Evolutionary conservation across 2,888 invertebrate species (phyloP), one percentile per base, ranked within the genome.

Genomic region (Steromphala cineraria): DNA sequence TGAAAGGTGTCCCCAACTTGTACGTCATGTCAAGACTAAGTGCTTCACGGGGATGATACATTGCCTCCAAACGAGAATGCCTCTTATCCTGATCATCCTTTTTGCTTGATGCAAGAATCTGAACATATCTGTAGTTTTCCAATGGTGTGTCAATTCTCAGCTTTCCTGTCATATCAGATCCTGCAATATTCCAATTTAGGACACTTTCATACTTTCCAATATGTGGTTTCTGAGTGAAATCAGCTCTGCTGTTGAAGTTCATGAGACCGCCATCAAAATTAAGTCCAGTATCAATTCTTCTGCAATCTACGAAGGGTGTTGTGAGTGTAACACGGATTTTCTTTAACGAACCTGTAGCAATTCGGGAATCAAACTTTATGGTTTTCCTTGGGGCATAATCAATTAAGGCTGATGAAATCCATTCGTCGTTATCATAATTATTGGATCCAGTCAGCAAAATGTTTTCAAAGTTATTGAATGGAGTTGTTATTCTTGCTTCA

Each of bases 111-210:
- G 79, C 40, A 36, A 78, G 80, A 5, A 87, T 53, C 56, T 87
- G 83, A 55, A 82, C 53, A 80, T 85, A 85, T 56, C 81, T 83
- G 55, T 85, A 56, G 8, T 78, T 31, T 19, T 67, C 21, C 80
- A 80, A 85, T 46, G 87, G 87, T n/a, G 87, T 88, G 52, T 86
- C 82, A 10, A 88, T 21, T 15, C 84, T 81, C 13, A 86, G 21
- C n/a, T 85, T 87, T 17, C 81, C 84, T 2, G 79, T 80, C 8
- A 84, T 40, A 71, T 84, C 84, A 8, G 36, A 8, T 15, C 71
- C 82, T 31, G 77, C 75, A 36, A 31, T 17, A 24, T 82, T 81
- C 81, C 80, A 81, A 52, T 67, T 80, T 2, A 84, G 53, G 15
- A 82, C 56, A 5, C 80, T 74, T 36, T 80, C 80, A 55, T 86